Conservation (phyloP, 1,140 invertebrate genomes). For the Dendrolimus punctatus region DNA sequence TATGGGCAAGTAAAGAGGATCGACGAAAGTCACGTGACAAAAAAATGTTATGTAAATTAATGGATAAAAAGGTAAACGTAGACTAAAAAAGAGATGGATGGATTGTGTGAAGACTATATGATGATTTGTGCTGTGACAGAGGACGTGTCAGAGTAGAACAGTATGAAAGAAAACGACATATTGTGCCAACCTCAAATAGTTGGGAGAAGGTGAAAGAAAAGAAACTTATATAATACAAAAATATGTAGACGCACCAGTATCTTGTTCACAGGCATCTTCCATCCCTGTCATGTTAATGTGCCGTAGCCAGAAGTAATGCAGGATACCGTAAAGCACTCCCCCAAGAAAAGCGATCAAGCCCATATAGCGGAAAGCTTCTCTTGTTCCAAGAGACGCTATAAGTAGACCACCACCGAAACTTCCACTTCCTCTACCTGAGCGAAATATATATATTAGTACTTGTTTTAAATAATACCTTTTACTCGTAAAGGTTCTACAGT, state of each 20-base stretch:
- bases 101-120: too few relatives aligned
- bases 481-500: not conserved
- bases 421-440: slow-evolving; percentile 80
- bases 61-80: too few relatives aligned
- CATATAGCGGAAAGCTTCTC: slow-evolving; percentile 84
- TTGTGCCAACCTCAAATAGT: not conserved
- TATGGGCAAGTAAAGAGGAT: too few relatives aligned
- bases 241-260: slow-evolving; percentile 33
- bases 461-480: not conserved
- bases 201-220: not conserved
- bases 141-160: too few relatives aligned
- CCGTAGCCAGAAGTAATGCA: slow-evolving; percentile 82
- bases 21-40: too few relatives aligned
- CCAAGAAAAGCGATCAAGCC: slow-evolving; percentile 79
- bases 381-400: slow-evolving; percentile 80
- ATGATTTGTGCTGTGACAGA: too few relatives aligned
- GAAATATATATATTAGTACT: not conserved
- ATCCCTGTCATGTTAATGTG: slow-evolving; percentile 72
- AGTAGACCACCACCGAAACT: slow-evolving; percentile 86
- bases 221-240: not conserved
- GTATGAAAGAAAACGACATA: not conserved
- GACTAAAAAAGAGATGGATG: too few relatives aligned
- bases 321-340: slow-evolving; percentile 78
- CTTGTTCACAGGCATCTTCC: slow-evolving; percentile 38
- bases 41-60: too few relatives aligned